These are phyloP conservation scores for Porites rus DNA, from an alignment of 92 coral and sea anemone species.

Conservation along the genomic window DNA sequence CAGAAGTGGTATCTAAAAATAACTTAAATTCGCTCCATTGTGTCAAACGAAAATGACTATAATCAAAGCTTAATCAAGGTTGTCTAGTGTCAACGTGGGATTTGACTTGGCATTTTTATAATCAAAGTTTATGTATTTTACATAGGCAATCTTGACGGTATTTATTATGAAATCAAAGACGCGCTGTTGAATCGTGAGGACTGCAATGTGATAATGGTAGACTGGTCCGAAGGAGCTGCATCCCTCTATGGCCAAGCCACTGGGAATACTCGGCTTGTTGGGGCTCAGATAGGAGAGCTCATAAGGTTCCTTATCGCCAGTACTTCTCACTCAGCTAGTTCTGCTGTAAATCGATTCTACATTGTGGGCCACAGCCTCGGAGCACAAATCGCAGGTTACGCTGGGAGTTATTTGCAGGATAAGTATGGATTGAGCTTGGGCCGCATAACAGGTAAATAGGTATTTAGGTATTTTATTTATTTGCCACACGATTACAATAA, in stretches of 20 bases:
- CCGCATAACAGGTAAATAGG: conserved; percentile 76
- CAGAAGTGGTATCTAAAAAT: no score
- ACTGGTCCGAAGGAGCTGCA: conserved; percentile 82
- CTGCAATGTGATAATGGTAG: conserved; percentile 72
- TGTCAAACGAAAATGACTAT: no score
- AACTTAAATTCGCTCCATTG: no score
- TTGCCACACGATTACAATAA: no score
- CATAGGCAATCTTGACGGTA: no score
- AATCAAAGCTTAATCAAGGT: no score
- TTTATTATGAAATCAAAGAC: conserved; percentile 44
- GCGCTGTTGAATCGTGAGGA: conserved; percentile 58
- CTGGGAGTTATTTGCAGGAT: conserved; percentile 53
- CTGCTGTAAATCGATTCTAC: conserved; percentile 36
- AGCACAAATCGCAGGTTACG: conserved; percentile 74
- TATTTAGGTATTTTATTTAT: no score
- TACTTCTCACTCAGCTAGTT: conserved; percentile 31
- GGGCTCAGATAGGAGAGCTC: conserved; percentile 77
- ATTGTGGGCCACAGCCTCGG: conserved; percentile 80
- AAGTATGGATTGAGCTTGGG: conserved; percentile 29
- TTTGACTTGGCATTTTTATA: no score
- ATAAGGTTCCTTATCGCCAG: conserved; percentile 64
- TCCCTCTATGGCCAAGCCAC: conserved; percentile 54
- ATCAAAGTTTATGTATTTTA: no score
- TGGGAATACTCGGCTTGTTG: conserved; percentile 81
- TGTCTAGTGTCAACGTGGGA: no score